Percentiles rank a stretch among this genome's conserved stretches.
Evolutionary conservation across 2,113 vertebrate genomes (phyloP).

Genomic region (Atherinomorus stipes): DNA sequence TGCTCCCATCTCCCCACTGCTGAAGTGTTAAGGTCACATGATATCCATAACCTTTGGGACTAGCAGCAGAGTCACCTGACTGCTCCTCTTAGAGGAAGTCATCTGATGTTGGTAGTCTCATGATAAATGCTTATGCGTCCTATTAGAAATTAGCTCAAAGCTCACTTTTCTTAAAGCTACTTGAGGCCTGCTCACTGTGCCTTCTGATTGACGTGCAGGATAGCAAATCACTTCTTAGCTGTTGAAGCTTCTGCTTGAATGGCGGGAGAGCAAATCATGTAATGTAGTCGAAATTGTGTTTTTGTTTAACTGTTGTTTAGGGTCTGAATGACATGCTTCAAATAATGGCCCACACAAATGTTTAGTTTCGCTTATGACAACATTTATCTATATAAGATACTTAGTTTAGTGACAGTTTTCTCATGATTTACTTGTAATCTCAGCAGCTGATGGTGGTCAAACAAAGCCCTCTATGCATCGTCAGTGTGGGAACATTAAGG

Average conservation of each 20-base stretch:
- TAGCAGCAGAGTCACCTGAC: conserved; percentile 65
- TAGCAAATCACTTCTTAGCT: conserved; percentile 26
- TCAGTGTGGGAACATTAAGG: conserved; percentile 48
- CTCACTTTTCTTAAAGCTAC: conserved; percentile 34
- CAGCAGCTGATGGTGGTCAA: conserved; percentile 60
- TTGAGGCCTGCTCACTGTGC: conserved; percentile 44
- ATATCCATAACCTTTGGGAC: conserved; percentile 51
- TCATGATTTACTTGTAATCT: conserved; percentile 40
- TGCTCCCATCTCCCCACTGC: conserved; percentile 30
- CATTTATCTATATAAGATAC: conserved; percentile 31
- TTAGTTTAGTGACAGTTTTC: conserved; percentile 41
- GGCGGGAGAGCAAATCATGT: background rate
- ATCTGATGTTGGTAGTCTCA: conserved; percentile 65
- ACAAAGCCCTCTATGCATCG: conserved; percentile 42
- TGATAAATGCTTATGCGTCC: conserved; percentile 56
- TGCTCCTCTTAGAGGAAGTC: conserved; percentile 45
- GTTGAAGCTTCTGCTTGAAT: conserved; percentile 5
- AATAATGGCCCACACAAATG: conserved; percentile 29
- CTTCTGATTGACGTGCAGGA: conserved; percentile 30
- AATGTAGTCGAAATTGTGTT: background rate
- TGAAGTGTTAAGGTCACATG: conserved; percentile 66
- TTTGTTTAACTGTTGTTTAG: background rate
- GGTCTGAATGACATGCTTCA: conserved; percentile 11
- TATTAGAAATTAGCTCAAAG: conserved; percentile 44
- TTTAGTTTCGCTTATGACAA: conserved; percentile 5